Evolutionary conservation across 2,113 vertebrate species (phyloP).

Genomic region (Daubentonia madagascariensis): DNA sequence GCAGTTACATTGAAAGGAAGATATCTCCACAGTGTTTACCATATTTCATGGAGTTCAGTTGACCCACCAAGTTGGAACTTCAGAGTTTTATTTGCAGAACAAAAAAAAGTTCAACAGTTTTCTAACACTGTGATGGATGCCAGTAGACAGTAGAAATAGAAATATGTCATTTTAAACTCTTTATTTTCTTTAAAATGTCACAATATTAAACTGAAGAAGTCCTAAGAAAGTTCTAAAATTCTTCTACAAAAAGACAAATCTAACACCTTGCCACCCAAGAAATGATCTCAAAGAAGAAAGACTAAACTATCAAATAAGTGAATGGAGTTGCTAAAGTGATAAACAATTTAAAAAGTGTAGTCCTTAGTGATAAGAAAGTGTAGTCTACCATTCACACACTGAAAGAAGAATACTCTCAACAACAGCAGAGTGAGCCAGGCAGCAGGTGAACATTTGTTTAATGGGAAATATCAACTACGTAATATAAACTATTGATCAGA

Average conservation of each 20-base stretch:
- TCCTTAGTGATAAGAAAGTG: background rate
- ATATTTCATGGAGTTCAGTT: background rate
- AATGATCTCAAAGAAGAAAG: constrained; percentile 26
- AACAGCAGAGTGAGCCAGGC: background rate
- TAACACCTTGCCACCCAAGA: background rate
- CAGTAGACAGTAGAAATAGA: background rate
- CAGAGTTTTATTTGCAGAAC: background rate
- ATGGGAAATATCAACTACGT: background rate
- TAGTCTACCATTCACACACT: background rate
- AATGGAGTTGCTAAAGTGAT: background rate
- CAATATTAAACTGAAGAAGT: background rate
- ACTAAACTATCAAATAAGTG: background rate
- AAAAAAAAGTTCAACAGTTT: background rate
- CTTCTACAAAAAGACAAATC: background rate
- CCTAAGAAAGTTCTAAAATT: background rate
- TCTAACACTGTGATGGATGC: background rate
- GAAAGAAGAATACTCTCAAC: background rate
- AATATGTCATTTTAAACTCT: background rate
- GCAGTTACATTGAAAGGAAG: background rate
- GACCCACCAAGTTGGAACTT: background rate
- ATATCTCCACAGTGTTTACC: background rate
- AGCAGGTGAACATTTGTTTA: background rate
- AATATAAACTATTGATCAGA: background rate
- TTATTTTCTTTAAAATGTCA: constrained; percentile 16
- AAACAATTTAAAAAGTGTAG: background rate